These are phyloP conservation scores for Eleutherodactylus coqui DNA, from an alignment of 2,797 vertebrate species.

Conservation along the genomic window DNA sequence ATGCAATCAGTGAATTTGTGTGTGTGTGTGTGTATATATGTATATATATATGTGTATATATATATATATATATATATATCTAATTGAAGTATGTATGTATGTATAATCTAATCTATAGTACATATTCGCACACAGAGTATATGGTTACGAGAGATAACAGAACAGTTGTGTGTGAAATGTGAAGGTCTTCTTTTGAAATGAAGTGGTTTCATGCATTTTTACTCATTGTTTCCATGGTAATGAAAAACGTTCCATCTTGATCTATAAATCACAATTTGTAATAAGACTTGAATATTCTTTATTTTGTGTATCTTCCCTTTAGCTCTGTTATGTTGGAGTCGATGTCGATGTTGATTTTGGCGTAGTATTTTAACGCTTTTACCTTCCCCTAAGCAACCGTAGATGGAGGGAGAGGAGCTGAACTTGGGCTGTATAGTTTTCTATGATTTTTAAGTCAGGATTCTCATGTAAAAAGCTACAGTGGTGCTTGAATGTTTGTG, in stretches of 20 bases:
- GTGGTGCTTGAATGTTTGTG: too few relatives aligned
- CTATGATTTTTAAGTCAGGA: too few relatives aligned
- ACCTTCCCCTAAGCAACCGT: background rate
- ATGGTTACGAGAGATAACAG: background rate
- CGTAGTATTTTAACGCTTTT: background rate
- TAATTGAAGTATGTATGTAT: background rate
- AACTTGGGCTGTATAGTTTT: too few relatives aligned
- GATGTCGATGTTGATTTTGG: background rate
- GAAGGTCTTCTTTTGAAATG: slow-evolving; percentile 4
- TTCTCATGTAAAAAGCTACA: too few relatives aligned
- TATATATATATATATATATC: background rate
- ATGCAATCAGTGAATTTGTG: background rate
- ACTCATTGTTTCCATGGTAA: slow-evolving; percentile 41
- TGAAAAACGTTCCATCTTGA: slow-evolving; percentile 11
- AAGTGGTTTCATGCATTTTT: background rate
- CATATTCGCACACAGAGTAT: background rate
- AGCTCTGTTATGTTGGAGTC: background rate
- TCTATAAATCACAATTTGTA: background rate
- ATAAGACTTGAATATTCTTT: background rate
- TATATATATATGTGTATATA: background rate
- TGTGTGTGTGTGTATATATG: background rate
- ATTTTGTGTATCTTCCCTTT: slow-evolving; percentile 5
- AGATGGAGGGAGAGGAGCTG: too few relatives aligned
- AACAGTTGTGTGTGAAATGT: background rate
- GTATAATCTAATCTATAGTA: background rate